A percentile compares a stretch with the other conserved stretches of the same genome.
These are phyloP conservation scores for Acrocyrtus sp. DNA, from an alignment of 2,888 invertebrate genomes.

Conservation along the genomic window DNA sequence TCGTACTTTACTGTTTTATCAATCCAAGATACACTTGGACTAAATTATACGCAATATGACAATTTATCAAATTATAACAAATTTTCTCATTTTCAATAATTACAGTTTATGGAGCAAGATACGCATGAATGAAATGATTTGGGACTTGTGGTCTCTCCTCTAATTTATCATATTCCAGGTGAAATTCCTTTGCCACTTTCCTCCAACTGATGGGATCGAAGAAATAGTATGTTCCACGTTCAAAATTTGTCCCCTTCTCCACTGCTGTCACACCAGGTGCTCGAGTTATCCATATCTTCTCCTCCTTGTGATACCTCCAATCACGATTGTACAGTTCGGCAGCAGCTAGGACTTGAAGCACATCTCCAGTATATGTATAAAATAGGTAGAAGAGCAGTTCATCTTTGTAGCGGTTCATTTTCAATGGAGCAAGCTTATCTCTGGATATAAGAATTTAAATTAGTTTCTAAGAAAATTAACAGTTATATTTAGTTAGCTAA, in stretches of 20 bases:
- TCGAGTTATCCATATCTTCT: conserved; percentile 98
- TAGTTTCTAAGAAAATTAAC: conserved; percentile 27
- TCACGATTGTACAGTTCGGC: conserved; percentile 83
- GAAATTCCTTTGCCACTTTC: conserved; percentile 98
- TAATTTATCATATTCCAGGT: conserved; percentile 98
- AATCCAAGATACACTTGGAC: not conserved
- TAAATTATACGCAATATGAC: not conserved
- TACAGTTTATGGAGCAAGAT: conserved; percentile 56
- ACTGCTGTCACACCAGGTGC: conserved; percentile 94
- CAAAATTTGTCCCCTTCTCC: conserved; percentile 95
- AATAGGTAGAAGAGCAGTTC: conserved; percentile 99
- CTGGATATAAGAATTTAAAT: conserved; percentile 67
- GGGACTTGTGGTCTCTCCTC: conserved; percentile 90
- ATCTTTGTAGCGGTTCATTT: conserved; percentile 97
- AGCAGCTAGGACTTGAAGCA: conserved; percentile 80
- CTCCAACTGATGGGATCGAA: conserved; percentile 99
- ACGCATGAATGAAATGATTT: conserved; percentile 69
- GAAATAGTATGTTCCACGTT: conserved; percentile 99
- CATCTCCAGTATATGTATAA: conserved; percentile 98
- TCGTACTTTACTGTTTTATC: conserved; percentile 4
- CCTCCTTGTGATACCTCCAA: conserved; percentile 99
- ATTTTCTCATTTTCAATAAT: conserved; percentile 14
- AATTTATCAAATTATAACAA: conserved; percentile 5
- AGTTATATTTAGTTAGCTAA: conserved; percentile 59
- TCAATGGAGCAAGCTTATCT: conserved; percentile 94